These are phyloP conservation scores for Varroa destructor DNA, from an alignment of 1,140 invertebrate species.

Conservation along the genomic window DNA sequence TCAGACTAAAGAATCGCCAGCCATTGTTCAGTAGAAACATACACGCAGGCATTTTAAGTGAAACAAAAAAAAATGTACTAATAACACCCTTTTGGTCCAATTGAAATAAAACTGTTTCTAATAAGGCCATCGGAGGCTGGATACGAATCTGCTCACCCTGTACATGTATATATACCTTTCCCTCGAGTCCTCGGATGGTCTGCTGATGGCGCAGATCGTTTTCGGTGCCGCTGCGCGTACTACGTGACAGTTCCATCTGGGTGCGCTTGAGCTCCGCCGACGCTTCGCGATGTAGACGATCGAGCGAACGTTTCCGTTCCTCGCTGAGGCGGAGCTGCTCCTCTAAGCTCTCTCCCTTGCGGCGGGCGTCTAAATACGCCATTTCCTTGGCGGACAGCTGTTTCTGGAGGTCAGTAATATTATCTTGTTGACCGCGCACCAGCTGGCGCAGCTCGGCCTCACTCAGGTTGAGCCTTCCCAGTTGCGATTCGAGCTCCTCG, in stretches of 20 bases:
- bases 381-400: slow-evolving; percentile 6
- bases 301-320: slow-evolving; percentile 21
- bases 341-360: slow-evolving; percentile 8
- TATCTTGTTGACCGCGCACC: slow-evolving; percentile 26
- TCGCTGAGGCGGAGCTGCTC: slow-evolving; percentile 23
- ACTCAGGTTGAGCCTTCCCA: slow-evolving; percentile 25
- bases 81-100: too few species aligned
- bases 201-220: slow-evolving; percentile 19
- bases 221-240: slow-evolving; percentile 4
- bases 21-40: too few species aligned
- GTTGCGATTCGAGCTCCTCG: slow-evolving; percentile 23
- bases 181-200: slow-evolving; percentile 27
- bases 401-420: background rate
- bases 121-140: too few species aligned
- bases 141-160: too few species aligned
- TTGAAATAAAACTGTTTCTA: too few species aligned
- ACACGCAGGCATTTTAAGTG: too few species aligned
- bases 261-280: slow-evolving; percentile 20
- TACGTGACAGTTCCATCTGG: slow-evolving; percentile 26
- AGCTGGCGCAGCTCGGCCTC: slow-evolving; percentile 22
- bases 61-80: too few species aligned
- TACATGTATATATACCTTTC: background rate
- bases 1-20: background rate
- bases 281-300: slow-evolving; percentile 13
- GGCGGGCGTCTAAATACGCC: slow-evolving; percentile 14